phyloP scores from a whole-genome alignment of 2,888 invertebrate species.

The Mamestra brassicae region DNA sequence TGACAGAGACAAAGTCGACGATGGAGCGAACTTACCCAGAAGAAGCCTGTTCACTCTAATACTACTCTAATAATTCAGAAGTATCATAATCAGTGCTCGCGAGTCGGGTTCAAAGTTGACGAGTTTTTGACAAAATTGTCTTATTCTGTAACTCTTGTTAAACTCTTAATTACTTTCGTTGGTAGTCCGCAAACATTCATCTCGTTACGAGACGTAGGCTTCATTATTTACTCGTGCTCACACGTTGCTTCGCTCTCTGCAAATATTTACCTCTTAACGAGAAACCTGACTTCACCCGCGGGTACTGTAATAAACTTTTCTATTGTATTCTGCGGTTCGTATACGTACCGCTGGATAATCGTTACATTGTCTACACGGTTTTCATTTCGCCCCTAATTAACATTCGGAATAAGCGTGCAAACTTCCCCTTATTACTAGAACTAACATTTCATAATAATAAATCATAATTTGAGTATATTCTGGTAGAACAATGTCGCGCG shows the following conservation, averaged over 20 bases:
- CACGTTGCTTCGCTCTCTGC: constrained; percentile 81
- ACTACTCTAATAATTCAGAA: constrained; percentile 13
- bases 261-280: constrained; percentile 89
- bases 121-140: constrained; percentile 80
- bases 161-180: constrained; percentile 88
- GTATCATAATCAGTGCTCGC: constrained; percentile 59
- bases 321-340: constrained; percentile 81
- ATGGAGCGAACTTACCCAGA: no score
- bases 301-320: constrained; percentile 87
- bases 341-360: constrained; percentile 70
- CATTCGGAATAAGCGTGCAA: constrained; percentile 60
- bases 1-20: no score
- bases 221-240: constrained; percentile 87
- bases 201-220: constrained; percentile 85
- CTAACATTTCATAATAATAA: constrained; percentile 65
- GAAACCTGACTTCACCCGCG: constrained; percentile 86
- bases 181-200: constrained; percentile 89
- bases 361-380: constrained; percentile 66
- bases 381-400: constrained; percentile 77
- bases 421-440: constrained; percentile 60
- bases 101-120: constrained; percentile 61
- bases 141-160: constrained; percentile 83
- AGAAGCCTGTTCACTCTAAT: no score
- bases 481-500: constrained; percentile 64
- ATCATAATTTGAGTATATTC: constrained; percentile 69